Conservation (phyloP, 2,888 invertebrate genomes). For the Trachelus tabidus region DNA sequence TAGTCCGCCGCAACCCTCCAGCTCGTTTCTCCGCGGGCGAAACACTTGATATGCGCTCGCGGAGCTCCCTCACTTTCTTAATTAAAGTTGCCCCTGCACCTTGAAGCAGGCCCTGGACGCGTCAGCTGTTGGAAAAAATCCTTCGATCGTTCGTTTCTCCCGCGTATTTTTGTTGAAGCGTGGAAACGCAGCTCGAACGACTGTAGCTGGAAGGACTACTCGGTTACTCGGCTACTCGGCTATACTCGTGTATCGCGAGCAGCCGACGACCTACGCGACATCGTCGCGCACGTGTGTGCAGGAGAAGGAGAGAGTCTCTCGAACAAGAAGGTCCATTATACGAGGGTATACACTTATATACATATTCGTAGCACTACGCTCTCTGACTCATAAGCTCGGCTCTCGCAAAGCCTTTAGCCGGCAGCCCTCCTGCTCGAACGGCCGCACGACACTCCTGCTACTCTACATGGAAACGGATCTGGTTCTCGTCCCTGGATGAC, state of each 20-base stretch:
- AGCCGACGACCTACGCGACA: not conserved
- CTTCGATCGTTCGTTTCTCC: not conserved
- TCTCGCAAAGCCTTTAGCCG: constrained; percentile 18
- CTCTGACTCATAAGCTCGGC: constrained; percentile 19
- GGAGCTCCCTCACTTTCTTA: constrained; percentile 49
- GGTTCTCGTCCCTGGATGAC: constrained; percentile 31
- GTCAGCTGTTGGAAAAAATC: constrained; percentile 42
- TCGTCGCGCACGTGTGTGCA: not conserved
- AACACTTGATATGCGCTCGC: constrained; percentile 31
- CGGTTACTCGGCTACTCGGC: constrained; percentile 1
- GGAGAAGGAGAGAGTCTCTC: not conserved
- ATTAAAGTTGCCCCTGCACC: constrained; percentile 43
- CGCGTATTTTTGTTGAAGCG: too few relatives aligned
- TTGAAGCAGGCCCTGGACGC: constrained; percentile 21
- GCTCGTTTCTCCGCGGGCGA: not conserved
- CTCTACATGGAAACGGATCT: constrained; percentile 31
- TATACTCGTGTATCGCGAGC: not conserved
- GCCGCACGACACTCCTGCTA: constrained; percentile 19
- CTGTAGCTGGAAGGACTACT: not conserved
- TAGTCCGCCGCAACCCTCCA: not conserved
- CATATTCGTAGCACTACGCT: not conserved
- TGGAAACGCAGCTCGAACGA: not conserved
- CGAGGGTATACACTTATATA: not conserved
- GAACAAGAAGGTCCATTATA: not conserved
- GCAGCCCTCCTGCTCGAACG: constrained; percentile 7